Conservation (phyloP, 1,140 invertebrate species). For the Drosophila aff. region DNA sequence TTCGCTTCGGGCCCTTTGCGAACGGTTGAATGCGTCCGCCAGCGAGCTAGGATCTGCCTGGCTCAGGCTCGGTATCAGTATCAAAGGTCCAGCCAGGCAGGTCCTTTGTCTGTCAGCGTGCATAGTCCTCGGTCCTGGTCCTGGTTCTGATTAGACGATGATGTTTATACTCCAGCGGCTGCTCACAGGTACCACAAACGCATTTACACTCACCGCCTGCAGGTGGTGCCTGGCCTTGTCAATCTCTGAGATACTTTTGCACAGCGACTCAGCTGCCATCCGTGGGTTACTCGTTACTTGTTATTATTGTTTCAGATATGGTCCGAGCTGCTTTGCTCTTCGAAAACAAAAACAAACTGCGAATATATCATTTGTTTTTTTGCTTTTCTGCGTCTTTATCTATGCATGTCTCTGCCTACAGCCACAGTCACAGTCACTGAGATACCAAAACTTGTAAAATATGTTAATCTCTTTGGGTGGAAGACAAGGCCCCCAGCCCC, state of each 20-base stretch:
- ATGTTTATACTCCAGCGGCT: constrained; percentile 13
- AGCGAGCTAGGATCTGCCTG: neutral
- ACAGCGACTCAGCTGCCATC: neutral
- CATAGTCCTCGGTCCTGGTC: neutral
- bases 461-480: constrained; percentile 5
- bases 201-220: neutral
- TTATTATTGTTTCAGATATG: constrained; percentile 3
- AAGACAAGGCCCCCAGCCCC: neutral
- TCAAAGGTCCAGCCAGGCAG: neutral
- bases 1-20: constrained; percentile 5
- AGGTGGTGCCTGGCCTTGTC: constrained; percentile 6
- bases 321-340: constrained; percentile 3
- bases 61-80: neutral
- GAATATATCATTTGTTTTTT: neutral
- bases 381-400: neutral
- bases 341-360: neutral
- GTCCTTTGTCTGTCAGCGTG: constrained; percentile 10
- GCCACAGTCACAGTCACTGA: neutral
- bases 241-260: constrained; percentile 15
- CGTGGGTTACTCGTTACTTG: neutral
- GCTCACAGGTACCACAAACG: neutral
- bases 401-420: neutral
- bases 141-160: constrained; percentile 2
- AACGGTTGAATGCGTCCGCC: constrained; percentile 10
- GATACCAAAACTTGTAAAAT: constrained; percentile 6